Conservation (phyloP, 2,113 vertebrate species). For the Callaeas wilsoni region DNA sequence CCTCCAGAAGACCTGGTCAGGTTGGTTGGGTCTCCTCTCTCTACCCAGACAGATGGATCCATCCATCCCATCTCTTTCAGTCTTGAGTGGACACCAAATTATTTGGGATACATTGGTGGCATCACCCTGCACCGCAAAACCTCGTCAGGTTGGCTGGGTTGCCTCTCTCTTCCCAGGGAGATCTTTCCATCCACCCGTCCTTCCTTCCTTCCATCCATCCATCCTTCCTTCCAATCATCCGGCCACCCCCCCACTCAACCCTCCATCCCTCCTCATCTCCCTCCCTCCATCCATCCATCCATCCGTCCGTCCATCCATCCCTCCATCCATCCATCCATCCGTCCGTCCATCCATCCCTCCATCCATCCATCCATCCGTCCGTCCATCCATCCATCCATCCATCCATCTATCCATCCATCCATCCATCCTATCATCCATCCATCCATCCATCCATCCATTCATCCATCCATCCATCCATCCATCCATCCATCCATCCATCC, state of each 20-base stretch:
- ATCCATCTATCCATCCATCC: neutral
- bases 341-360: neutral
- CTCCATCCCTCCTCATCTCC: neutral
- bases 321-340: too few relatives aligned
- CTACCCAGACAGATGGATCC: neutral
- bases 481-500: neutral
- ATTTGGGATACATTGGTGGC: rapidly evolving
- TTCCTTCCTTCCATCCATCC: neutral
- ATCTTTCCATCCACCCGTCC: too few relatives aligned
- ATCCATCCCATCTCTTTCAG: too few relatives aligned
- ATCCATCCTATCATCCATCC: neutral
- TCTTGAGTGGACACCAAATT: neutral
- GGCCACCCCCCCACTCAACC: too few relatives aligned
- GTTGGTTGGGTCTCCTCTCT: neutral
- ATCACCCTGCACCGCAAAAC: neutral
- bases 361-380: neutral
- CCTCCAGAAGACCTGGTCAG: neutral
- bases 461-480: neutral
- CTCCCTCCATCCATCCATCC: neutral
- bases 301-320: neutral
- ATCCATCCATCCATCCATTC: neutral
- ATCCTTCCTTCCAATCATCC: neutral
- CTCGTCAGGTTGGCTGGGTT: neutral
- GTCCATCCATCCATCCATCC: neutral
- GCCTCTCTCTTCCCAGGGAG: neutral